phyloP scores from a whole-genome alignment of 2,113 vertebrate species.

The Orycteropus afer region DNA sequence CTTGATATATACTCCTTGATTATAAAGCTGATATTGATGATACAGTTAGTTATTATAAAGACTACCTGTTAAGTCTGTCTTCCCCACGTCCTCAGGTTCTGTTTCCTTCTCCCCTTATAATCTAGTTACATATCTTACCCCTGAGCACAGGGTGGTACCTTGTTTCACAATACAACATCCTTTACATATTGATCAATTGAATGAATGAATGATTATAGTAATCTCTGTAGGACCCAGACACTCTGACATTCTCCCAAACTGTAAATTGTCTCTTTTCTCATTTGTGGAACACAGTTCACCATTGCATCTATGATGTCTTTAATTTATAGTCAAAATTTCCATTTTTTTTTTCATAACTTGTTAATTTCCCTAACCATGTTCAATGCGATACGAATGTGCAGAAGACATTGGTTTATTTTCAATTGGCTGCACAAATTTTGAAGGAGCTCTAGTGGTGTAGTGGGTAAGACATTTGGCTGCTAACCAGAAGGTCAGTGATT shows the following conservation, averaged over 20 bases:
- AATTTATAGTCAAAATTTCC: not conserved
- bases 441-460: too few relatives aligned
- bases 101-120: not conserved
- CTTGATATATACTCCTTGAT: not conserved
- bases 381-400: not conserved
- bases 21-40: not conserved
- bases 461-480: too few relatives aligned
- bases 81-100: not conserved
- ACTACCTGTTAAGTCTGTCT: not conserved
- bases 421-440: slow-evolving; percentile 24
- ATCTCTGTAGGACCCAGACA: not conserved
- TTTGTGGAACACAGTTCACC: too few relatives aligned
- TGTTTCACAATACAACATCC: not conserved
- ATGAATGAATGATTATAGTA: not conserved
- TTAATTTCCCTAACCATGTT: not conserved
- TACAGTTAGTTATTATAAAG: not conserved
- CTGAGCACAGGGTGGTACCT: not conserved
- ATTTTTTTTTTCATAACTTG: slow-evolving; percentile 26
- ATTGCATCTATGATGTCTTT: not conserved
- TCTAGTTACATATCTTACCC: not conserved
- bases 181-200: slow-evolving; percentile 12
- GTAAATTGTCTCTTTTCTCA: too few relatives aligned
- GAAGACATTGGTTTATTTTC: not conserved
- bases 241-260: too few relatives aligned
- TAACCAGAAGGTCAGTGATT: too few relatives aligned